A percentile compares a stretch with the other conserved stretches of the same genome.
Evolutionary conservation across 2,888 invertebrate species (phyloP).

Genomic region (Idaea dimidiata): DNA sequence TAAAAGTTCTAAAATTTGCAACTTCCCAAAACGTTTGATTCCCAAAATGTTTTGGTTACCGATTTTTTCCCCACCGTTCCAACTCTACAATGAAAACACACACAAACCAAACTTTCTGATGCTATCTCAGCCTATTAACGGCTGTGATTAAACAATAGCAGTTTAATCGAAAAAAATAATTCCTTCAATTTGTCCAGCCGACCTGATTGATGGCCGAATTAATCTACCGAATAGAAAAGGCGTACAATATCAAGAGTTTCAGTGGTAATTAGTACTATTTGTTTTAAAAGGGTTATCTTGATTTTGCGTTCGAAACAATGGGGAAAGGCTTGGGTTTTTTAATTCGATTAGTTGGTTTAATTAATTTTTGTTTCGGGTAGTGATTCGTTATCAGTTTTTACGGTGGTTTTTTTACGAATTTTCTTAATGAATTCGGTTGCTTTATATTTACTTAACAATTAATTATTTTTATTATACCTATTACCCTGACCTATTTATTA

Average conservation of each 20-base stretch:
- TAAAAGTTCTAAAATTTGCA: no score
- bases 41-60: background rate
- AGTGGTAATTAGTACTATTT: slow-evolving; percentile 76
- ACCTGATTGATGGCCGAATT: slow-evolving; percentile 62
- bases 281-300: slow-evolving; percentile 67
- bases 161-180: slow-evolving; percentile 76
- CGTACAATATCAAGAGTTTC: slow-evolving; percentile 61
- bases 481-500: no score
- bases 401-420: background rate
- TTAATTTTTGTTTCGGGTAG: slow-evolving; percentile 29
- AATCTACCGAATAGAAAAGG: slow-evolving; percentile 68
- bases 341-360: slow-evolving; percentile 53
- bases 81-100: slow-evolving; percentile 27
- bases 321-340: slow-evolving; percentile 58
- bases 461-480: no score
- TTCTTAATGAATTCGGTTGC: background rate
- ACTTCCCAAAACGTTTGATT: no score
- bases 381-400: background rate
- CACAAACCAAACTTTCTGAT: slow-evolving; percentile 44
- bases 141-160: slow-evolving; percentile 73
- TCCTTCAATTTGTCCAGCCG: slow-evolving; percentile 65
- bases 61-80: background rate
- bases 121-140: slow-evolving; percentile 63
- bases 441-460: no score
- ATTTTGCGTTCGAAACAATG: slow-evolving; percentile 64